Evolutionary conservation across 2,888 invertebrate genomes (phyloP).

Genomic region (Cheilosia pagana): DNA sequence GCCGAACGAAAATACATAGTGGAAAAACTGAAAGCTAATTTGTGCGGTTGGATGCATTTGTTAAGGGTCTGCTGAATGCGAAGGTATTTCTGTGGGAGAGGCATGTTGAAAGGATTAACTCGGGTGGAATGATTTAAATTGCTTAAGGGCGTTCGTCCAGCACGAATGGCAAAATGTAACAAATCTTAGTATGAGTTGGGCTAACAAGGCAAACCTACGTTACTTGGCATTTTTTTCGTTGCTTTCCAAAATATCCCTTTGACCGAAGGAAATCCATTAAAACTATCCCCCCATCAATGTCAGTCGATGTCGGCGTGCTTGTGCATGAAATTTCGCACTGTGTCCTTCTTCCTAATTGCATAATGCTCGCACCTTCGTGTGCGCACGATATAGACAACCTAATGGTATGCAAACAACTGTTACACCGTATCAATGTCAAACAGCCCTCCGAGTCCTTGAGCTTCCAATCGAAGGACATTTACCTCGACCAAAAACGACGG

Average conservation of each 20-base stretch:
- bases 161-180: too few relatives aligned
- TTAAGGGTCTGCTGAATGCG: not conserved
- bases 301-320: not conserved
- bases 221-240: too few relatives aligned
- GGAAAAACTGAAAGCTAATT: conserved; percentile 10
- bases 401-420: conserved; percentile 60
- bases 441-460: conserved; percentile 22
- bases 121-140: too few relatives aligned
- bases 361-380: conserved; percentile 16
- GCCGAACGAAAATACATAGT: not conserved
- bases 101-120: not conserved
- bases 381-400: conserved; percentile 5
- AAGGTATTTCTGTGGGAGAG: not conserved
- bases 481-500: not conserved
- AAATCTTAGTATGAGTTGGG: too few relatives aligned
- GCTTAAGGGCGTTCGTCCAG: too few relatives aligned
- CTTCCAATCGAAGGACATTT: conserved; percentile 43
- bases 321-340: not conserved
- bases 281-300: conserved; percentile 12
- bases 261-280: not conserved
- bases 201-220: too few relatives aligned
- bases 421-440: conserved; percentile 49
- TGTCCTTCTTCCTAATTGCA: conserved; percentile 26
- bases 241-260: not conserved
- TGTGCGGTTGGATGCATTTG: conserved; percentile 3